phyloP scores from a whole-genome alignment of 1,140 invertebrate species.

The Drosophila arawakana region DNA sequence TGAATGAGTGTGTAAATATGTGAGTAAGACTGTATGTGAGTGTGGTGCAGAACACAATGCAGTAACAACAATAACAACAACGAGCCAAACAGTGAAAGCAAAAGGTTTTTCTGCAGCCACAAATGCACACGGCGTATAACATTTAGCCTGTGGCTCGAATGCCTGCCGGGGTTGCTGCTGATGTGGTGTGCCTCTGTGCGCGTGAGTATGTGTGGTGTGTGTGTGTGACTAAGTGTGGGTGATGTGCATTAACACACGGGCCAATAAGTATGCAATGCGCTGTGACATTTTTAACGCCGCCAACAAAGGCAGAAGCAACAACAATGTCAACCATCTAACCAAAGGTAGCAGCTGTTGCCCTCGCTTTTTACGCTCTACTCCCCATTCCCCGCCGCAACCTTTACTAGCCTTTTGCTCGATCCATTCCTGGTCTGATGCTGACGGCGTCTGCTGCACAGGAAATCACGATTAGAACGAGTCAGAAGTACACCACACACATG shows the following conservation, averaged over 20 bases:
- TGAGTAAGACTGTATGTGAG: constrained; percentile 43
- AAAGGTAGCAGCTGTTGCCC: constrained; percentile 35
- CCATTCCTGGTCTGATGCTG: constrained; percentile 34
- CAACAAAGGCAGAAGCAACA: constrained; percentile 65
- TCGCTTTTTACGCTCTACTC: neutral
- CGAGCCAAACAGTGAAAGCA: constrained; percentile 36
- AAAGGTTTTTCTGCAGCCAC: constrained; percentile 67
- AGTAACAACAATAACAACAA: constrained; percentile 32
- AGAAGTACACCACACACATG: constrained; percentile 47
- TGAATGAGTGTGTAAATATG: constrained; percentile 4
- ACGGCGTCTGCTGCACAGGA: constrained; percentile 66
- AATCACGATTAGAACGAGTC: constrained; percentile 79
- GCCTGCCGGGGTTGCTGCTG: constrained; percentile 7
- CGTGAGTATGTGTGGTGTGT: neutral
- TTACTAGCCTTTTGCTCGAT: neutral
- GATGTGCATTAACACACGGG: constrained; percentile 77
- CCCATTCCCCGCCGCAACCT: neutral
- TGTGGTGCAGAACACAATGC: constrained; percentile 46
- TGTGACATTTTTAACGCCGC: constrained; percentile 80
- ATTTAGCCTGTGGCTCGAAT: constrained; percentile 65
- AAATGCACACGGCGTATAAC: constrained; percentile 71
- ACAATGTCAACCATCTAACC: constrained; percentile 48
- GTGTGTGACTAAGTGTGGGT: constrained; percentile 10
- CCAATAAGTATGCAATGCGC: constrained; percentile 82
- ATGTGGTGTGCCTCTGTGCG: constrained; percentile 4